Percentiles rank a stretch among this genome's conserved stretches.
phyloP scores from a whole-genome alignment of 2,888 invertebrate species.

The Drosophila rubida region DNA sequence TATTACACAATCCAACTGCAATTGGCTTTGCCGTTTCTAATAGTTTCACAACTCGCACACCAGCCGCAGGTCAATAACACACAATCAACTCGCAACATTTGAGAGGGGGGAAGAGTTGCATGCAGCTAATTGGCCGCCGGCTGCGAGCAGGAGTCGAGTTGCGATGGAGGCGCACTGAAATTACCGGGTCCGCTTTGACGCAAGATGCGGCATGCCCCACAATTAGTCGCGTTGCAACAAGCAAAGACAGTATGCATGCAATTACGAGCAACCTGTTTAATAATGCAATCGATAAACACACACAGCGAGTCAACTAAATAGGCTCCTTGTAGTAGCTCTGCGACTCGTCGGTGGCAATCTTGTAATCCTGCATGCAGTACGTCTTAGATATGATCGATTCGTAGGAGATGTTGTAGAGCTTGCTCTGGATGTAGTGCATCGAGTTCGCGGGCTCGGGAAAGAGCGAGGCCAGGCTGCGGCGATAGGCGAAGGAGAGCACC shows the following conservation, averaged over 20 bases:
- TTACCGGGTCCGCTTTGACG: conserved; percentile 26
- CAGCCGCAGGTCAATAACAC: conserved; percentile 46
- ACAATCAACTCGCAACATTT: conserved; percentile 41
- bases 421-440: conserved; percentile 41
- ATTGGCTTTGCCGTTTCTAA: conserved; percentile 56
- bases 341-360: conserved; percentile 43
- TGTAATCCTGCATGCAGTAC: conserved; percentile 31
- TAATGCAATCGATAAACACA: conserved; percentile 24
- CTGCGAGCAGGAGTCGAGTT: conserved; percentile 43
- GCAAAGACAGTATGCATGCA: conserved; percentile 4
- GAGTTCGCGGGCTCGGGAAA: conserved; percentile 63
- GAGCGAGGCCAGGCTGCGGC: conserved; percentile 55
- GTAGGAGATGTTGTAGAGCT: conserved; percentile 25
- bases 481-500: conserved; percentile 55
- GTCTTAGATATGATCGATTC: rapidly evolving
- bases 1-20: conserved; percentile 60
- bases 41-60: conserved; percentile 46
- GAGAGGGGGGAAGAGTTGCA: conserved; percentile 72
- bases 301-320: conserved; percentile 20
- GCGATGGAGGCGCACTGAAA: conserved; percentile 27
- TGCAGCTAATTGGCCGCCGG: conserved; percentile 72
- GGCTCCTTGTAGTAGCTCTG: conserved; percentile 33
- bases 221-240: conserved; percentile 9
- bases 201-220: conserved; percentile 7
- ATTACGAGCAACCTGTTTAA: conserved; percentile 22